Evolutionary conservation across 2,888 invertebrate genomes (phyloP).

Genomic region (Drosophila tripunctata): DNA sequence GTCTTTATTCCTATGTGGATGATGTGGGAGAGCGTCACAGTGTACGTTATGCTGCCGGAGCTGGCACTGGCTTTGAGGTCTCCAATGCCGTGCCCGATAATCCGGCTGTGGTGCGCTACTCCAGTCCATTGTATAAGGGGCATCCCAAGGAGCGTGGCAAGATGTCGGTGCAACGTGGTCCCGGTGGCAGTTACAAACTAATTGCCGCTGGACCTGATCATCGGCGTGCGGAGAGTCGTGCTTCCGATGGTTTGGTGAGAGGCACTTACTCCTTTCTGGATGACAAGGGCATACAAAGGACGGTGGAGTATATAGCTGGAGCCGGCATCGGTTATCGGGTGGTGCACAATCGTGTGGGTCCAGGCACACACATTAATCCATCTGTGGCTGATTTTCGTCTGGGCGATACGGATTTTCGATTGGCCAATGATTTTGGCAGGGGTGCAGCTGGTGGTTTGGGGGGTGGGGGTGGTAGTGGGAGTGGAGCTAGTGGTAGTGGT

Average conservation of each 20-base stretch:
- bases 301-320: constrained; percentile 91
- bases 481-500: constrained; percentile 17
- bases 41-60: constrained; percentile 90
- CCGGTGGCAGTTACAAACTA: constrained; percentile 91
- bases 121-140: constrained; percentile 87
- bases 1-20: constrained; percentile 89
- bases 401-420: constrained; percentile 77
- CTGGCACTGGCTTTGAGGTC: constrained; percentile 91
- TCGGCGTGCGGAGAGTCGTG: constrained; percentile 89
- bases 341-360: constrained; percentile 88
- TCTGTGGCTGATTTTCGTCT: constrained; percentile 86
- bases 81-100: constrained; percentile 89
- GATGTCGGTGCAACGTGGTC: constrained; percentile 89
- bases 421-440: constrained; percentile 81
- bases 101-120: constrained; percentile 87
- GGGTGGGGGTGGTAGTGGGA: constrained; percentile 27
- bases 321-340: constrained; percentile 91
- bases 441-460: constrained; percentile 70
- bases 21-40: constrained; percentile 91
- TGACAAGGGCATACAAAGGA: constrained; percentile 90
- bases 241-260: constrained; percentile 89
- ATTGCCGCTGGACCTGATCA: constrained; percentile 91
- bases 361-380: constrained; percentile 84
- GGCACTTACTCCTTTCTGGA: constrained; percentile 92
- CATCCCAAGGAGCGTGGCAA: constrained; percentile 88